phyloP scores from a whole-genome alignment of 2,888 invertebrate genomes.

The Priocnemis perturbator region DNA sequence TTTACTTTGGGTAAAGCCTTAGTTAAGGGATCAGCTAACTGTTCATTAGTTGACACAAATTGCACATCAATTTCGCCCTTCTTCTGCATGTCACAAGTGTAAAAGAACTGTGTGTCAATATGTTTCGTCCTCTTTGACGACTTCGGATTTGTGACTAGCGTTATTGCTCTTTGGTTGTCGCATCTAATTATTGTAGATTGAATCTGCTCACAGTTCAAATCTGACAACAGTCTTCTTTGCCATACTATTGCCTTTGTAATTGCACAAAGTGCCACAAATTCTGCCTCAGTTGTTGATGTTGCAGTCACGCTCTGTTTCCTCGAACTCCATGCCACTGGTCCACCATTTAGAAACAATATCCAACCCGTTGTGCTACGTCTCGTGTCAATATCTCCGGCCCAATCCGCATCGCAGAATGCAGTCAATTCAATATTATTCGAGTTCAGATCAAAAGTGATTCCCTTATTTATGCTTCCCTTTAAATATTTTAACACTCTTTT shows the following conservation, averaged over 20 bases:
- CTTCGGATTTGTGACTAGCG: too few species aligned
- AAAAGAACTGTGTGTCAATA: conserved; percentile 17
- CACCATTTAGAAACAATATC: neutral
- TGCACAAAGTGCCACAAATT: neutral
- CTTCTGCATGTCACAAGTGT: conserved; percentile 1
- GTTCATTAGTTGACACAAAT: conserved; percentile 4
- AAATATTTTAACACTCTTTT: conserved; percentile 15
- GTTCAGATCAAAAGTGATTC: neutral
- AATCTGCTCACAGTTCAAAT: too few species aligned
- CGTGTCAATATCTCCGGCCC: neutral
- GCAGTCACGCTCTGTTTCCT: neutral
- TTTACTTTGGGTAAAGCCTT: conserved; percentile 13
- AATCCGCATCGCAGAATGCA: neutral
- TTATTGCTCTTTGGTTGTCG: too few species aligned
- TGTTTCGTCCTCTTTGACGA: conserved; percentile 6
- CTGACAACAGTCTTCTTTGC: too few species aligned
- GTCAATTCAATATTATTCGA: neutral
- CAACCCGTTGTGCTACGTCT: neutral
- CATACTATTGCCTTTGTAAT: neutral
- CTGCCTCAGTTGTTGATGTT: neutral
- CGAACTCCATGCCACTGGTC: neutral
- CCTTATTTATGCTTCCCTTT: conserved; percentile 13
- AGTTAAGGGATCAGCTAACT: conserved; percentile 20
- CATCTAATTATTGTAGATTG: too few species aligned
- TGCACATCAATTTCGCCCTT: conserved; percentile 6